Evolutionary conservation across 2,797 vertebrate species (phyloP), one percentile per base, ranked within the genome.

Genomic region (Artibeus lituratus): DNA sequence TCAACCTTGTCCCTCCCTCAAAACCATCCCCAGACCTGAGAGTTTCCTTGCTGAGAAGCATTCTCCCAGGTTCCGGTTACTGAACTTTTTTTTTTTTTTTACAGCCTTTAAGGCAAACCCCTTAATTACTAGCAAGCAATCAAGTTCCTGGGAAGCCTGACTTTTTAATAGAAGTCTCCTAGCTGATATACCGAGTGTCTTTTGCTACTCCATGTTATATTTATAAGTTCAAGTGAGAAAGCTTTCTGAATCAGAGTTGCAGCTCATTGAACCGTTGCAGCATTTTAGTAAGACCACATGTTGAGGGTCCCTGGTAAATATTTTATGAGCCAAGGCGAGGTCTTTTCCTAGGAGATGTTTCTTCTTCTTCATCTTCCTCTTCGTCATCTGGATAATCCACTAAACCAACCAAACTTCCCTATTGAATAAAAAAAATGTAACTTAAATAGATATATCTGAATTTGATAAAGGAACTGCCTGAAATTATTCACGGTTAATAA

Each of bases 361-460:
- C 99, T 97, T 99, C 99, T 76, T 99, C 99, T 55, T 99, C 99
- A 0, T 99, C 99, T 10, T 99, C 99, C 0, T 99, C 99, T 98
- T 99, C 99, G 88, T 99, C 99, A 39, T 99, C 99, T 65, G 99
- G 99, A 97, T 99, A 99, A 98, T 99, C 99, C 98, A 99, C 99
- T 94, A 99, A 98, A 91, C 99, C 99, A 83, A 99, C 99, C 92
- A 99, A 98, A 97, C 99, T 99, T 59, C 99, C 99, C 99, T 99
- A 86, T 42, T 42, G 70, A 89, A 73, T 70, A 47, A 44, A 51
- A 95, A 91, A 70, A 69, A 70, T 67, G 14, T 85, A 85, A 95
- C 15, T 51, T 87, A 65, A 62, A 44, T 44, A 55, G 7, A 83
- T 26, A 15, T 76, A 96, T 67, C 37, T 85, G 24, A 96, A 80